phyloP scores from a whole-genome alignment of 2,888 invertebrate species.

The Halictus quadricinctus region DNA sequence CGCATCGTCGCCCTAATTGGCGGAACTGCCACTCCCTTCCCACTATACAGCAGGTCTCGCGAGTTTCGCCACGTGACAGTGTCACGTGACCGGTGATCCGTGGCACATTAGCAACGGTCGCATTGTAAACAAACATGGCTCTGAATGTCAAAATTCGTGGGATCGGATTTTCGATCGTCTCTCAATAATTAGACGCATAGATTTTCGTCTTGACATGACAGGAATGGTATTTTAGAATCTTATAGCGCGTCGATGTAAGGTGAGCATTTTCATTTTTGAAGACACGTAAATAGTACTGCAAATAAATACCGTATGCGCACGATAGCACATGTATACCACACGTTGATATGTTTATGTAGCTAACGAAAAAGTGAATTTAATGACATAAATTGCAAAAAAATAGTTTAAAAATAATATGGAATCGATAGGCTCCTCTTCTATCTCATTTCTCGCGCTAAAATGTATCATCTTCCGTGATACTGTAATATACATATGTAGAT shows the following conservation, averaged over 20 bases:
- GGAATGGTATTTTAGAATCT: constrained; percentile 14
- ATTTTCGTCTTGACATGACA: constrained; percentile 24
- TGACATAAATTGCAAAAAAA: constrained; percentile 5
- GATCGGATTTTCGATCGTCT: constrained; percentile 27
- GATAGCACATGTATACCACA: constrained; percentile 42
- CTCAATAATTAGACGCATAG: constrained; percentile 37
- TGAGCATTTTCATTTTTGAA: constrained; percentile 20
- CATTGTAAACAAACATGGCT: constrained; percentile 79
- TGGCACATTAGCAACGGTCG: constrained; percentile 66
- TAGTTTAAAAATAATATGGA: neutral
- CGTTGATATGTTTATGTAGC: constrained; percentile 38
- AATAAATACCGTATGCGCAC: constrained; percentile 14
- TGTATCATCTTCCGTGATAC: neutral
- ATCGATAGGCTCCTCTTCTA: neutral
- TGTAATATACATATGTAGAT: neutral
- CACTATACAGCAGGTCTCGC: too few relatives aligned
- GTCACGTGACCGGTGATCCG: constrained; percentile 57
- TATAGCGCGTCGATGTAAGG: constrained; percentile 24
- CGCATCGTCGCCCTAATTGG: too few relatives aligned
- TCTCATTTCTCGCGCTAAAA: neutral
- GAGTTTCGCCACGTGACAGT: constrained; percentile 1
- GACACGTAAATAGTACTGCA: constrained; percentile 3
- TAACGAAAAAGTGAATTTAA: neutral
- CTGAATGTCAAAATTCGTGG: constrained; percentile 74
- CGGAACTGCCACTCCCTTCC: too few relatives aligned